Base-by-base conservation (phyloP, 2,797 vertebrate species). In the Esox lucius region DNA sequence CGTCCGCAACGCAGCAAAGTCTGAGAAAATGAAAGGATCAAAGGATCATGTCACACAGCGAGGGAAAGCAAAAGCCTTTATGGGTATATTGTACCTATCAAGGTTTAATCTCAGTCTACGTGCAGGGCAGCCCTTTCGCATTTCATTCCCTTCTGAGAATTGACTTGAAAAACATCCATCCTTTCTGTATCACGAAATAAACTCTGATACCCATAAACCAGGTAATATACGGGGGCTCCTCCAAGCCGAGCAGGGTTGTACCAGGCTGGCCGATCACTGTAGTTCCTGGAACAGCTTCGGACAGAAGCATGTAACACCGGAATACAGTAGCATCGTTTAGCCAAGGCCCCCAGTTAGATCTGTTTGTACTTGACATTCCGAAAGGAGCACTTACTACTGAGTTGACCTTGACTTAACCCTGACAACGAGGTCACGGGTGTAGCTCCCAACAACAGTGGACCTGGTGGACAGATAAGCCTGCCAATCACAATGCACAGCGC, bases 361-460 rank as follows among this genome's bases (percentile, higher is more conserved):
- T 51, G 80, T 72, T 83, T 72, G 78, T 85, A 88, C 90, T 90
- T 88, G 88, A 89, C 88, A 88, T 87, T 87, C 85, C 28, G 80
- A 78, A 78, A 87, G 86, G 86, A 85, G 73, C 85, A 78, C 84
- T 89, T 62, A 72, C 0, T 77, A 78, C 81, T 69, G 77, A 80
- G 83, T 81, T 89, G 84, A 88, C 90, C 89, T 89, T 88, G 77
- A 72, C 84, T 82, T 87, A 75, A 89, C 89, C 87, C 86, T 46
- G 72, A 76, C n/a, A 78, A 80, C 77, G 82, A n/a, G 81, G 85
- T 84, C 73, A 81, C 78, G 83, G 81, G 85, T 84, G 80, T 81
- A 71, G 11, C 56, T 61, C 56, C 16, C 59, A 24, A 73, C 77
- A 72, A 31, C 39, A 0, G 39, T 53, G 15, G 16, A 1, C 71